Conservation (phyloP, 1,140 invertebrate genomes). For the Eurosta solidaginis region DNA sequence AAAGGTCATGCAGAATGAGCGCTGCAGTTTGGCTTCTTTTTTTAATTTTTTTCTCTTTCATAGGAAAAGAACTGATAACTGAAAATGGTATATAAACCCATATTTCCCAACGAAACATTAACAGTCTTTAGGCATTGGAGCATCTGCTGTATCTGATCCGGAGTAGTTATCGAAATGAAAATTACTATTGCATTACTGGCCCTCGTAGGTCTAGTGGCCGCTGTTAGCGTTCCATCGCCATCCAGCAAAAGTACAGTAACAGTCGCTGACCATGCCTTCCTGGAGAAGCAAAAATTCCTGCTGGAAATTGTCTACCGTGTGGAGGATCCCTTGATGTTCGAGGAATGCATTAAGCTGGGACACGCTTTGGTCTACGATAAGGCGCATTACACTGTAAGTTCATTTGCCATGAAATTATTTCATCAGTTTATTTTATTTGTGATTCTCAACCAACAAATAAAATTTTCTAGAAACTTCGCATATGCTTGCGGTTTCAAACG, state of each 20-base stretch:
- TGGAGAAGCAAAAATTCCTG: slow-evolving; percentile 66
- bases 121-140: slow-evolving; percentile 58
- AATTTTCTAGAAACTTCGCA: not conserved
- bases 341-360: slow-evolving; percentile 49
- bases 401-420: too few relatives aligned
- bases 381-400: slow-evolving; percentile 48
- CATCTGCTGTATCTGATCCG: slow-evolving; percentile 46
- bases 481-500: not conserved
- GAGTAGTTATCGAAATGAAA: slow-evolving; percentile 54
- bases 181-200: slow-evolving; percentile 50
- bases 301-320: slow-evolving; percentile 68
- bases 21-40: not conserved
- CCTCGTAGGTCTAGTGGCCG: slow-evolving; percentile 48
- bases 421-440: not conserved
- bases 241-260: slow-evolving; percentile 41
- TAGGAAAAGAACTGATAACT: not conserved
- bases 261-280: slow-evolving; percentile 45
- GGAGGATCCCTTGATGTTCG: slow-evolving; percentile 57
- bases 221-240: slow-evolving; percentile 41
- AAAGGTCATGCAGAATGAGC: not conserved
- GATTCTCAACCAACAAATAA: not conserved
- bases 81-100: slow-evolving; percentile 10
- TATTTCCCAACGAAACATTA: slow-evolving; percentile 29
- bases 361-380: slow-evolving; percentile 41
- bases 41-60: not conserved